Conservation (phyloP, 2,797 vertebrate genomes). For the Parambassis ranga region DNA sequence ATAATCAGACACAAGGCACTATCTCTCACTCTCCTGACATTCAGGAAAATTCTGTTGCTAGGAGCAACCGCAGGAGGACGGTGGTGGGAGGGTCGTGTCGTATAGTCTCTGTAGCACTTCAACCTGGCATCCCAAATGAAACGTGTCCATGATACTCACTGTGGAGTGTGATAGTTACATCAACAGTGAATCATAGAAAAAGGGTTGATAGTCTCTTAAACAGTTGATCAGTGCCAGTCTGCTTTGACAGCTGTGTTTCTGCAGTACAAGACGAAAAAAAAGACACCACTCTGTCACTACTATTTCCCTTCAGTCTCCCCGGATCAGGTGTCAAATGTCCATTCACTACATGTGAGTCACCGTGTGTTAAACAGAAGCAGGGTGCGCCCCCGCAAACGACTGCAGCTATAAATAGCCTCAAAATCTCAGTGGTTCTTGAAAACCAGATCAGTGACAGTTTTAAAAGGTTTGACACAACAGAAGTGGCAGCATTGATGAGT, state of each 20-base stretch:
- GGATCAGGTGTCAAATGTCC: constrained; percentile 50
- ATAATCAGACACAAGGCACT: constrained; percentile 46
- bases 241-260: constrained; percentile 24
- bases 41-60: constrained; percentile 62
- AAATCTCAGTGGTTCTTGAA: not conserved
- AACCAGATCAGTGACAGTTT: constrained; percentile 4
- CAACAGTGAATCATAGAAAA: constrained; percentile 3
- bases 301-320: constrained; percentile 17
- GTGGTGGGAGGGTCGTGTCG: constrained; percentile 13
- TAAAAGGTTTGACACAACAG: constrained; percentile 4
- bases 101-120: constrained; percentile 18
- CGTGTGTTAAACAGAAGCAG: constrained; percentile 16
- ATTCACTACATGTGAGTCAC: constrained; percentile 31
- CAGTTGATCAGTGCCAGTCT: not conserved
- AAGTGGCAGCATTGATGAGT: constrained; percentile 16
- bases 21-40: constrained; percentile 52
- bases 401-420: not conserved
- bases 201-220: not conserved
- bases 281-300: constrained; percentile 10
- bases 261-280: constrained; percentile 2
- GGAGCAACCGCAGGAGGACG: constrained; percentile 57
- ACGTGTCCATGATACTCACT: constrained; percentile 23
- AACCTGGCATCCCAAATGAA: constrained; percentile 33
- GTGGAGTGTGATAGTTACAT: constrained; percentile 26
- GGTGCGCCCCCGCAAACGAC: not conserved